phyloP scores from a whole-genome alignment of 1,140 invertebrate species.

The Samia ricini region DNA sequence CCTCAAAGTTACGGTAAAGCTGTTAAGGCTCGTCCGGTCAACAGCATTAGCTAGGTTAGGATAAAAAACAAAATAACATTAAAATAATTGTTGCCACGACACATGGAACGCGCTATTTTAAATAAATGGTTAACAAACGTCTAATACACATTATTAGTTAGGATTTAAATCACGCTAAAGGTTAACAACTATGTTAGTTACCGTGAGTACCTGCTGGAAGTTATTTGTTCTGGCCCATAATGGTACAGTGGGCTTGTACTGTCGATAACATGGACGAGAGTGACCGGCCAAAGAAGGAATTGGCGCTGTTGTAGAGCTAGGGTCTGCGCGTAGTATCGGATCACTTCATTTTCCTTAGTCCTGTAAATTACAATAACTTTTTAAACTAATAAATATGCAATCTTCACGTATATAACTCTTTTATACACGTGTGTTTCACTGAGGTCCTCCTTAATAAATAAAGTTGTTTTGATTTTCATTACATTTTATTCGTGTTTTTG shows the following conservation, averaged over 20 bases:
- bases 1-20: too few relatives aligned
- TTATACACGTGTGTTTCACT: too few relatives aligned
- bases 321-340: constrained; percentile 51
- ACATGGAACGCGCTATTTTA: not conserved
- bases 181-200: not conserved
- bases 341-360: constrained; percentile 61
- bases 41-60: too few relatives aligned
- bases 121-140: too few relatives aligned
- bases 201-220: constrained; percentile 38
- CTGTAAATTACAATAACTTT: constrained; percentile 27
- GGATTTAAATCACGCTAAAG: not conserved
- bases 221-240: constrained; percentile 46
- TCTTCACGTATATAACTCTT: too few relatives aligned
- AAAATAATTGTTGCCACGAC: not conserved
- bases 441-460: too few relatives aligned
- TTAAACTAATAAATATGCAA: not conserved
- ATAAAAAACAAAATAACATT: not conserved
- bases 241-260: constrained; percentile 54
- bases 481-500: too few relatives aligned
- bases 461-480: too few relatives aligned
- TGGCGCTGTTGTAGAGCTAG: constrained; percentile 52
- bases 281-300: constrained; percentile 74
- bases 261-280: constrained; percentile 68
- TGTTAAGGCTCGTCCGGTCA: too few relatives aligned
- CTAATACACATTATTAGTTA: not conserved